Percentiles rank a stretch among this genome's conserved stretches.
Conservation (phyloP, 2,797 vertebrate species). For the Gymnodraco acuticeps region DNA sequence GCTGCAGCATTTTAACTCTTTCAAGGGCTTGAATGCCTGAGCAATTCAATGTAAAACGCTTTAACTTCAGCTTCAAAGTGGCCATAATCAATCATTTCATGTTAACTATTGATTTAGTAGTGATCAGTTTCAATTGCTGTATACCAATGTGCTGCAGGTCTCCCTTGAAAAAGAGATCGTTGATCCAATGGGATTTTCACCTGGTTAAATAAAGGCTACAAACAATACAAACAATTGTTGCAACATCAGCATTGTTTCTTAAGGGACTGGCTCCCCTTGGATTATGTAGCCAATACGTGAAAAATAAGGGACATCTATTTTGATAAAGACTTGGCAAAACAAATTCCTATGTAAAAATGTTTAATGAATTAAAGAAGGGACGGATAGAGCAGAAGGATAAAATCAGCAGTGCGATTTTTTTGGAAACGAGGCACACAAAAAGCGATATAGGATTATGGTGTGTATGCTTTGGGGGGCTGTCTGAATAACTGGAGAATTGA, state of each 20-base stretch:
- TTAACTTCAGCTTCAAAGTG: neutral
- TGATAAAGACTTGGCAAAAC: conserved; percentile 9
- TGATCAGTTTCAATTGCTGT: too few relatives aligned
- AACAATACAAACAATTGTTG: too few relatives aligned
- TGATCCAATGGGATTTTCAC: too few relatives aligned
- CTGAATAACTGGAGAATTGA: conserved; percentile 43
- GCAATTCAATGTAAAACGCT: too few relatives aligned
- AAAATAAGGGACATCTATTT: conserved; percentile 7
- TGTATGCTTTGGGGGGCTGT: conserved; percentile 35
- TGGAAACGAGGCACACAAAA: conserved; percentile 11
- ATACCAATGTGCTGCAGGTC: too few relatives aligned
- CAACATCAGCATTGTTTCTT: too few relatives aligned
- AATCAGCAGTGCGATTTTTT: conserved; percentile 15
- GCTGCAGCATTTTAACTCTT: too few relatives aligned
- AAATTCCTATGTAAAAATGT: neutral
- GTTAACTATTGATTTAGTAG: neutral
- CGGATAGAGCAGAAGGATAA: conserved; percentile 16
- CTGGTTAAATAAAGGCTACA: too few relatives aligned
- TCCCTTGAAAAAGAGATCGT: too few relatives aligned
- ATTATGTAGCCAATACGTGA: neutral
- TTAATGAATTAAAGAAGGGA: neutral
- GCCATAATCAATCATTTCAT: neutral
- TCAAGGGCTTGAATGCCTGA: too few relatives aligned
- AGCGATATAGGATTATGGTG: conserved; percentile 42
- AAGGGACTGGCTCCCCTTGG: neutral